phyloP scores from a whole-genome alignment of 2,888 invertebrate genomes.

The Drosophila anomalipes region DNA sequence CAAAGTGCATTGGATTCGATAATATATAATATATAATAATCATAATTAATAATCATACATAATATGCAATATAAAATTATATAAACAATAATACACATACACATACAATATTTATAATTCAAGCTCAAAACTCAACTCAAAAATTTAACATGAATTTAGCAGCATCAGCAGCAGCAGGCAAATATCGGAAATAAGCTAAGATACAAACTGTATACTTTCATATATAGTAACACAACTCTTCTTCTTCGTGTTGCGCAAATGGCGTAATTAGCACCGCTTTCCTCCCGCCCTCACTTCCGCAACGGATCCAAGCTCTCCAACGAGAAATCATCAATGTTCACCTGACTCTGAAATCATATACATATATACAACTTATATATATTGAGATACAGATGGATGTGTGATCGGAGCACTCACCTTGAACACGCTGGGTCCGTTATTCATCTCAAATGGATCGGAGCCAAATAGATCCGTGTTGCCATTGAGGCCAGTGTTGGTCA shows the following conservation, averaged over 20 bases:
- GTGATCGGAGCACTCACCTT: constrained; percentile 74
- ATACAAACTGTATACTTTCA: constrained; percentile 35
- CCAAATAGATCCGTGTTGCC: constrained; percentile 91
- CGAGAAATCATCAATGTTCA: constrained; percentile 93
- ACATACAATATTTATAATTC: constrained; percentile 58
- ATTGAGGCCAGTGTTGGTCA: constrained; percentile 65
- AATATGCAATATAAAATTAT: constrained; percentile 68
- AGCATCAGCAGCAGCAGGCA: constrained; percentile 46
- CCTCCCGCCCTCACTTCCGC: constrained; percentile 87
- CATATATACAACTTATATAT: background rate
- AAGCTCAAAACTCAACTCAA: constrained; percentile 42
- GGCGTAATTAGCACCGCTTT: constrained; percentile 68
- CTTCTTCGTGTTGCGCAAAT: constrained; percentile 54
- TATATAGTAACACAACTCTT: constrained; percentile 36
- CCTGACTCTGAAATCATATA: constrained; percentile 87
- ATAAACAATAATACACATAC: constrained; percentile 78
- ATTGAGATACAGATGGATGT: background rate
- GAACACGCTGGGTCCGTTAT: constrained; percentile 82
- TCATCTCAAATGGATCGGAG: constrained; percentile 89
- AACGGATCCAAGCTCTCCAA: constrained; percentile 97
- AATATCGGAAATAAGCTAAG: constrained; percentile 29
- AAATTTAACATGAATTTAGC: constrained; percentile 31
- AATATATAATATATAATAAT: constrained; percentile 60
- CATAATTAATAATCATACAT: constrained; percentile 62
- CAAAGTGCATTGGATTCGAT: constrained; percentile 68